These are phyloP conservation scores for Caerostris extrusa DNA, from an alignment of 1,140 invertebrate genomes.

Conservation along the genomic window DNA sequence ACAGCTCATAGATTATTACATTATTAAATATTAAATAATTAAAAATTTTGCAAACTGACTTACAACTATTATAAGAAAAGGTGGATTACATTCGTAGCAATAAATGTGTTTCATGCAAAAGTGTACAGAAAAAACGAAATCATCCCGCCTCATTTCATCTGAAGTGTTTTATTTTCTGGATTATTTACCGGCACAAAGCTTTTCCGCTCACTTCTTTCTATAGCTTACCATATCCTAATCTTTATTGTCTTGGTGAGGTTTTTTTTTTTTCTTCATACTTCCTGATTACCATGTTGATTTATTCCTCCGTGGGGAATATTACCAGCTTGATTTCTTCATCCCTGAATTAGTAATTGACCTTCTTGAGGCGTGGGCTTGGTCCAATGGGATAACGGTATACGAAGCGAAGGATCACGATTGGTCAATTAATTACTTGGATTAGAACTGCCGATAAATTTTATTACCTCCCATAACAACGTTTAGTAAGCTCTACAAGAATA, in stretches of 20 bases:
- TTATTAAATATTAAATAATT: too few species aligned
- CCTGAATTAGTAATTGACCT: background rate
- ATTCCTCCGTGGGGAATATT: background rate
- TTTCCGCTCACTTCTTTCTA: background rate
- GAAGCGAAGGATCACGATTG: background rate
- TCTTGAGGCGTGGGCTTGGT: background rate
- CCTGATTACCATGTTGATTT: background rate
- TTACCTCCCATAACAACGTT: too few species aligned
- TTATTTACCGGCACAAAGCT: too few species aligned
- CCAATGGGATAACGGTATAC: background rate
- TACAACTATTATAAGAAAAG: too few species aligned
- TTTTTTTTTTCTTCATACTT: background rate
- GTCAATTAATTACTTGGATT: background rate
- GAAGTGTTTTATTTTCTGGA: too few species aligned
- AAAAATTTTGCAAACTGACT: too few species aligned
- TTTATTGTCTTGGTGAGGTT: background rate
- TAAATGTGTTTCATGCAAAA: too few species aligned
- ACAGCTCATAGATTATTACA: too few species aligned
- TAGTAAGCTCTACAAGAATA: too few species aligned
- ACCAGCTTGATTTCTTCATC: constrained; percentile 3
- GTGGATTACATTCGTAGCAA: too few species aligned
- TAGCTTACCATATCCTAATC: background rate
- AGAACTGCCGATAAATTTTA: background rate
- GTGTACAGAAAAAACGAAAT: too few species aligned
- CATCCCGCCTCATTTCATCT: too few species aligned